Conservation (phyloP, 2,888 invertebrate genomes). For the Dasysyrphus tricinctus region DNA sequence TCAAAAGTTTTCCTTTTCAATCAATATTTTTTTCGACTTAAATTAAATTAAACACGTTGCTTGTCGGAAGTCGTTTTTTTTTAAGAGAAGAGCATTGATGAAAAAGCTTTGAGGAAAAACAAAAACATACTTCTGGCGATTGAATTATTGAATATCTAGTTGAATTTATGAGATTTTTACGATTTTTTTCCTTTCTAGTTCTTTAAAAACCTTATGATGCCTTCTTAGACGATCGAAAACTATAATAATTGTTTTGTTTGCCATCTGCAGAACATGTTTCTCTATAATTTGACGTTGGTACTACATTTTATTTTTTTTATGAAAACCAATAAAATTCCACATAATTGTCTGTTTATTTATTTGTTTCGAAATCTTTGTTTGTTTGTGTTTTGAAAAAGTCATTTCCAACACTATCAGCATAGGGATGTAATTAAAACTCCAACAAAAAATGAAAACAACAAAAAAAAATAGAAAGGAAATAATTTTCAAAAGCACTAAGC, state of each 20-base stretch:
- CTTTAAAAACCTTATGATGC: background rate
- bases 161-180: too few species aligned
- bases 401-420: conserved; percentile 13
- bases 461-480: background rate
- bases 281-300: conserved; percentile 1
- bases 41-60: conserved; percentile 16
- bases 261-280: conserved; percentile 13
- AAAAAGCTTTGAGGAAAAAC: background rate
- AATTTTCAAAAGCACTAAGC: conserved; percentile 22
- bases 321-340: conserved; percentile 32
- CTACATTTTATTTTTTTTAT: background rate
- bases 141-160: background rate
- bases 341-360: conserved; percentile 45
- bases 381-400: conserved; percentile 21
- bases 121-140: background rate
- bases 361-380: conserved; percentile 27
- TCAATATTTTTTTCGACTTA: background rate
- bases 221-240: background rate
- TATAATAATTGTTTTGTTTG: background rate
- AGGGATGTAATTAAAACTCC: conserved; percentile 1
- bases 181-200: background rate
- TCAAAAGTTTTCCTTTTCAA: conserved; percentile 29
- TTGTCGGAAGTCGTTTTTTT: background rate
- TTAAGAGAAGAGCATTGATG: background rate
- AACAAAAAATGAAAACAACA: background rate